Percentiles rank a stretch among this genome's conserved stretches.
Conservation (phyloP, 2,888 invertebrate genomes). For the Sinotaia quadrata region DNA sequence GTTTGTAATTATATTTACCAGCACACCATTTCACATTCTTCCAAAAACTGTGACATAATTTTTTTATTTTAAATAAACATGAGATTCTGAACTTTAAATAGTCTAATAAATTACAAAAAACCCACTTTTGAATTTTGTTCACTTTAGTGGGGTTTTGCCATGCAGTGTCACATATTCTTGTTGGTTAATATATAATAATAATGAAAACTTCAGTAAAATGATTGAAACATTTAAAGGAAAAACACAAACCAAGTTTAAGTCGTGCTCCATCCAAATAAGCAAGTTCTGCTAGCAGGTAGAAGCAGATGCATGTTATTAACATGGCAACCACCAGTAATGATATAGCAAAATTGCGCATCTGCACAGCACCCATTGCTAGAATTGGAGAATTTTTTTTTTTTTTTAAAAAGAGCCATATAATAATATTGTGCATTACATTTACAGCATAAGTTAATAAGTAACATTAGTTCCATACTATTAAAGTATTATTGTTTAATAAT, state of each 20-base stretch:
- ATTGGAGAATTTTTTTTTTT: too few relatives aligned
- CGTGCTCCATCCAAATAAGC: slow-evolving; percentile 17
- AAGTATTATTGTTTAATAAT: too few relatives aligned
- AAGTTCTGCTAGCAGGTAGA: slow-evolving; percentile 20
- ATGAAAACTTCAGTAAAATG: not conserved
- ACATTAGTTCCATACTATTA: too few relatives aligned
- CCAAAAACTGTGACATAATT: too few relatives aligned
- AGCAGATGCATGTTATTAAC: slow-evolving; percentile 14
- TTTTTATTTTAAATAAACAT: too few relatives aligned
- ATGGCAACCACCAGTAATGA: slow-evolving; percentile 6
- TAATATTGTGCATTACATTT: too few relatives aligned
- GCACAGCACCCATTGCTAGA: too few relatives aligned
- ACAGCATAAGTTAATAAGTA: too few relatives aligned
- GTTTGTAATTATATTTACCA: too few relatives aligned
- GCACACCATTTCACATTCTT: too few relatives aligned
- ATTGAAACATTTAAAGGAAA: not conserved
- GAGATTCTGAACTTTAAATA: not conserved
- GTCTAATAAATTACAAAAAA: not conserved
- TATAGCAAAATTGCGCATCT: not conserved
- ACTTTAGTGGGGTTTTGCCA: not conserved
- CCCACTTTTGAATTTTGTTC: not conserved
- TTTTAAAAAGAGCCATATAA: too few relatives aligned
- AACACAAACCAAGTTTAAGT: slow-evolving; percentile 11
- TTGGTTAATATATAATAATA: not conserved
- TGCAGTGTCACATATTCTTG: not conserved